Evolutionary conservation across 2,888 invertebrate species (phyloP), one percentile per base, ranked within the genome.

Genomic region (Tenthredo distinguenda): DNA sequence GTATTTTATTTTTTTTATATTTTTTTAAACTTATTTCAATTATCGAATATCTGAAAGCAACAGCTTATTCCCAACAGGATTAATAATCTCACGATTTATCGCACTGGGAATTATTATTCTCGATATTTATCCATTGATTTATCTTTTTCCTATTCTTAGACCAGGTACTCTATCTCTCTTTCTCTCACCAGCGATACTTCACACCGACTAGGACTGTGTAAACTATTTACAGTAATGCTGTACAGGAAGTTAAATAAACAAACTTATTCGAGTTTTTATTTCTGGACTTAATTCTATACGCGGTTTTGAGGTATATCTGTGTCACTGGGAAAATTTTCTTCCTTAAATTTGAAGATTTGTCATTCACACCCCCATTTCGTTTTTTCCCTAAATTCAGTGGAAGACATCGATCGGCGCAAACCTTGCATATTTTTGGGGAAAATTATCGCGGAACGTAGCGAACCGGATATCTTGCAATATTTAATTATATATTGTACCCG

Each of bases 231-330:
- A 47, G 12, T 76, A 50, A 76, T 76, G 31, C 50, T 26, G 50
- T 76, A 4, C 12, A 43, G 50, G 47, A 21, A 18, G 72, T 72
- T 72, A 50, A 77, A 77, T 77, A 77, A 77, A 77, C 76, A 55
- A 77, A 50, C 12, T 50, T 21, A 21, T 77, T 21, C 50, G n/a
- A 55, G 55, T 7, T n/a, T 31, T 40, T 77, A 50, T 77, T 77
- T 77, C 26, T 76, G 50, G 18, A 34, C 21, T 47, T 76, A 76
- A 50, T 15, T 76, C 26, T 21, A 76, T 47, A 76, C 47, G 12
- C 31, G 15, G 26, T 9, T 21, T 18, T 18, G 26, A 26, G 18
- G 6, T 37, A 2, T 40, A n/a, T 37, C 50, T 76, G n/a, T 72
- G 72, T 37, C 72, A 21, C 40, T 68, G 31, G 31, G 0, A 4